These are phyloP conservation scores for Cenopis cana DNA, from an alignment of 2,888 invertebrate genomes.

Conservation along the genomic window DNA sequence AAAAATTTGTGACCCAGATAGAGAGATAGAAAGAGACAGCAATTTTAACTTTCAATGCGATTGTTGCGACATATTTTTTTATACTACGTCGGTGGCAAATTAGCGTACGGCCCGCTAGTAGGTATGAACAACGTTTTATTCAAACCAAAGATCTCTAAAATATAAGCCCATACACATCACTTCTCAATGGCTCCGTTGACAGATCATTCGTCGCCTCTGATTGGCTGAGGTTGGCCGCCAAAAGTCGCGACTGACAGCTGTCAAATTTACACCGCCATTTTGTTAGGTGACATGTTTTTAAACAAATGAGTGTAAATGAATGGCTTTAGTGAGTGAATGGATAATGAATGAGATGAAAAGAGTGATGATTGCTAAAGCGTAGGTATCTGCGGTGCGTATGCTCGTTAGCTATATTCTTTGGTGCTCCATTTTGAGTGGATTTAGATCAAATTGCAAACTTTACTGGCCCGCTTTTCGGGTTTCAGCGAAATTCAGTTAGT, in stretches of 20 bases:
- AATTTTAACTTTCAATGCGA: too few species aligned
- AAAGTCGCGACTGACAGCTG: constrained; percentile 72
- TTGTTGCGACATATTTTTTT: neutral
- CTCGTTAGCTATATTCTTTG: constrained; percentile 3
- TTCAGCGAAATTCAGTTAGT: too few species aligned
- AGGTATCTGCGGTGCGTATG: neutral
- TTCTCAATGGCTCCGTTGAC: constrained; percentile 54
- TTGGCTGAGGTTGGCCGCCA: constrained; percentile 72
- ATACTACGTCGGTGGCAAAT: too few species aligned
- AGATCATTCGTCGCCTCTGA: constrained; percentile 74
- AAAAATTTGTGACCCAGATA: too few species aligned
- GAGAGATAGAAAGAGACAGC: too few species aligned
- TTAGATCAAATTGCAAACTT: neutral
- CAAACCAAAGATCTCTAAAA: neutral
- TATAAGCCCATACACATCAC: neutral
- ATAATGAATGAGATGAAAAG: constrained; percentile 28
- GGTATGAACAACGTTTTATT: neutral
- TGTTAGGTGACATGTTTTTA: constrained; percentile 69
- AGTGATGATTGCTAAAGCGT: constrained; percentile 27
- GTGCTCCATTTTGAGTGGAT: neutral
- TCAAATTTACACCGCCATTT: constrained; percentile 67
- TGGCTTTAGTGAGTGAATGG: constrained; percentile 39
- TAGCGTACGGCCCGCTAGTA: too few species aligned
- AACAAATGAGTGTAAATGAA: constrained; percentile 55
- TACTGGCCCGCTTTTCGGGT: neutral